These are phyloP conservation scores for Eonycteris spelaea DNA, from an alignment of 2,113 vertebrate genomes.

Conservation along the genomic window DNA sequence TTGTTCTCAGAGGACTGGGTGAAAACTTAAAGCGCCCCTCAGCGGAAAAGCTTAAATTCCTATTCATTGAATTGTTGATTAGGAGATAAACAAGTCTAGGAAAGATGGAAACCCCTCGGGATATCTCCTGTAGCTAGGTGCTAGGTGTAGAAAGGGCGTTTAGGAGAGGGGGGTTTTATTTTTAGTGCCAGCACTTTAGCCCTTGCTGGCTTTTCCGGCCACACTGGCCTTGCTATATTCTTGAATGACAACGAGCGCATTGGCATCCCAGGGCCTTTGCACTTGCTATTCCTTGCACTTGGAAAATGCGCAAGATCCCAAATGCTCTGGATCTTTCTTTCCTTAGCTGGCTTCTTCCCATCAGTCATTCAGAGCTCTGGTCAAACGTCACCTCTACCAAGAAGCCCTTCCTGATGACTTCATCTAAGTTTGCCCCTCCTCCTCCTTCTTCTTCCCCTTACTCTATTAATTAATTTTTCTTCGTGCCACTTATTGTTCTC, in stretches of 20 bases:
- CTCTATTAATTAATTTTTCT: not conserved
- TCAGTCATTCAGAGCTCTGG: not conserved
- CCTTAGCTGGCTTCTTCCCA: not conserved
- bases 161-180: not conserved
- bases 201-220: not conserved
- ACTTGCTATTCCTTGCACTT: not conserved
- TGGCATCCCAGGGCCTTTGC: not conserved
- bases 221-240: rapidly evolving
- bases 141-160: not conserved
- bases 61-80: not conserved
- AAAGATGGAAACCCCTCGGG: too few species aligned
- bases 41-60: not conserved
- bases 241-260: not conserved
- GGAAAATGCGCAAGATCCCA: not conserved
- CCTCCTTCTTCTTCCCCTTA: not conserved
- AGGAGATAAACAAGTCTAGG: not conserved
- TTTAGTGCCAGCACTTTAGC: not conserved
- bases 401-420: not conserved
- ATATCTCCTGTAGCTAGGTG: not conserved
- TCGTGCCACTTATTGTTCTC: not conserved
- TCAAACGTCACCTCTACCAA: not conserved
- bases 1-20: not conserved
- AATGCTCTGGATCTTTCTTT: not conserved
- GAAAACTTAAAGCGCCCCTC: too few species aligned
- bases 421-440: not conserved